Evolutionary conservation across 2,888 invertebrate genomes (phyloP).

Genomic region (Leptopterna dolabrata): DNA sequence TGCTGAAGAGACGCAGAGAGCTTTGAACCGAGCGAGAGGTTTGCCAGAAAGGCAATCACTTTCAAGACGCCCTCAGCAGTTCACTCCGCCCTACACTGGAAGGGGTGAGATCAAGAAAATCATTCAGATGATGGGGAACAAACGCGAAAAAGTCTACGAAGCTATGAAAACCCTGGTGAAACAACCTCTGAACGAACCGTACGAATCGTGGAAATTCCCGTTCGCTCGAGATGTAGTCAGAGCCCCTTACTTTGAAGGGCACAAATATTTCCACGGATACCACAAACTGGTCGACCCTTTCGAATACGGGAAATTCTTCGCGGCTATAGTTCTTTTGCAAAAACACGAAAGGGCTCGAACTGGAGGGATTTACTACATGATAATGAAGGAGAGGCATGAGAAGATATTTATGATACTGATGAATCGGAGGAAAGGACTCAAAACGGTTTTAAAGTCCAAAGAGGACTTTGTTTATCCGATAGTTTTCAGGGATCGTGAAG

Average conservation of each 20-base stretch:
- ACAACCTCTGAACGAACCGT: constrained; percentile 26
- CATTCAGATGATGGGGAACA: constrained; percentile 31
- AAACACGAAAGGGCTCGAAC: constrained; percentile 45
- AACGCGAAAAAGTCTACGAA: constrained; percentile 30
- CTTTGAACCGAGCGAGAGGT: not conserved
- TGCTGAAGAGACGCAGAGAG: not conserved
- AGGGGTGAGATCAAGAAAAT: constrained; percentile 35
- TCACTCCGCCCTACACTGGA: constrained; percentile 3
- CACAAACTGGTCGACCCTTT: constrained; percentile 5
- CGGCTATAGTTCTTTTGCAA: constrained; percentile 26
- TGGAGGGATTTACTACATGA: constrained; percentile 30
- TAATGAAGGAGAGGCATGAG: constrained; percentile 28
- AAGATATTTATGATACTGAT: constrained; percentile 25
- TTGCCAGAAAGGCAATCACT: not conserved
- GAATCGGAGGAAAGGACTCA: constrained; percentile 34
- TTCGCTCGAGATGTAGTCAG: constrained; percentile 27
- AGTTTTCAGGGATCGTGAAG: constrained; percentile 9
- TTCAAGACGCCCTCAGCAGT: not conserved
- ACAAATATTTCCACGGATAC: constrained; percentile 41
- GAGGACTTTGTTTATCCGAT: constrained; percentile 42
- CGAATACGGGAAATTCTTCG: constrained; percentile 25
- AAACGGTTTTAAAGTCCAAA: not conserved
- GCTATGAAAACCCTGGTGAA: constrained; percentile 16
- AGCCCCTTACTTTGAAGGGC: constrained; percentile 21
- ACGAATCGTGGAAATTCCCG: constrained; percentile 45